Evolutionary conservation across 2,888 invertebrate genomes (phyloP), one percentile per base, ranked within the genome.

Genomic region (Diploptera punctata): DNA sequence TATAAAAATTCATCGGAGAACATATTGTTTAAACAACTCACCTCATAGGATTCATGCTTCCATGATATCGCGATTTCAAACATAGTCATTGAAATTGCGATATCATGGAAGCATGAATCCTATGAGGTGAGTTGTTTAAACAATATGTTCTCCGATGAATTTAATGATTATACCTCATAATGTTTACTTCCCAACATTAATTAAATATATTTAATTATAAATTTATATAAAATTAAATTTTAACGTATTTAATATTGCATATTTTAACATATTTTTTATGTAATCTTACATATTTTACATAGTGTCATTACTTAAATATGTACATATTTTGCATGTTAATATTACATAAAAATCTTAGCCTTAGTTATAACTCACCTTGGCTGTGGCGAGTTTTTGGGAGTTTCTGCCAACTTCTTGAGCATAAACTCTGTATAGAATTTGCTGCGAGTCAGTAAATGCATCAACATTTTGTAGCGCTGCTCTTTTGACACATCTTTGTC

Each of bases 381-480:
- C 16, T 10, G n/a, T 67, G 29, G 16, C 5, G 18, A 16, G 1
- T 68, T 68, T 13, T 61, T n/a, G n/a, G n/a, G 47, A 1, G 47
- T 10, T 1, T 44, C 29, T 10, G 44, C 47, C n/a, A 70, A n/a
- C 21, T 70, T 70, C n/a, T 70, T 24, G 43, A 61, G 21, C 70
- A 70, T 70, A 43, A 70, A 70, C 2, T 43, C n/a, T 16, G 61
- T 61, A 26, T 70, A 70, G 13, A 70, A 70, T 18, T 47, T 33
- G n/a, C 70, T 70, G 16, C 61, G 57, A 7, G 61, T 61, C 16
- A 70, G 19, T 13, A 70, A 24, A 61, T 70, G 70, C 47, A 47
- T 60, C 29, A 70, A n/a, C 16, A 44, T 38, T 10, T 70, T 70
- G 33, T 61, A 70, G 0, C 60, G 70, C 19, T 47, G 47, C 13